phyloP scores from a whole-genome alignment of 2,888 invertebrate species.

The Scaptomyza tumidula region DNA sequence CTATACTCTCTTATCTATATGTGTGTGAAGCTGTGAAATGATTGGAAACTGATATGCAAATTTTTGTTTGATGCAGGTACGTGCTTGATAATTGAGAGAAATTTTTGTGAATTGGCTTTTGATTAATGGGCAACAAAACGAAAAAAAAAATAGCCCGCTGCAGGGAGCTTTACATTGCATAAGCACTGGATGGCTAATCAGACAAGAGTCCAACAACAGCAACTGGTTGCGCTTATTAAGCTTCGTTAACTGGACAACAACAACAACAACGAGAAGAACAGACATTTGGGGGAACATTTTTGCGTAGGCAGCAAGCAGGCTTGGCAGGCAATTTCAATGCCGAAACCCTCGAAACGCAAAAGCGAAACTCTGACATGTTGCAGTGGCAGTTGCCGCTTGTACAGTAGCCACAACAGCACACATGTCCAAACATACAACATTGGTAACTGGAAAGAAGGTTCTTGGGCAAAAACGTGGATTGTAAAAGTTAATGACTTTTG shows the following conservation, averaged over 20 bases:
- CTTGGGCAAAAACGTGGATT: constrained; percentile 9
- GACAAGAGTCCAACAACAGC: constrained; percentile 15
- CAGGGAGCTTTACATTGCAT: constrained; percentile 26
- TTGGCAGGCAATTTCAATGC: constrained; percentile 14
- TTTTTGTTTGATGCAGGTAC: constrained; percentile 15
- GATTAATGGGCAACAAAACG: constrained; percentile 47
- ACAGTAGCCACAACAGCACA: constrained; percentile 69
- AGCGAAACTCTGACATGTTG: constrained; percentile 3
- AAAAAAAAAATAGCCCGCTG: constrained; percentile 8
- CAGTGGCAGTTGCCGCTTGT: constrained; percentile 17
- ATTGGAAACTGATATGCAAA: constrained; percentile 70
- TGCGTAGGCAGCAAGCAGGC: constrained; percentile 51
- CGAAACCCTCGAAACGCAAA: constrained; percentile 12
- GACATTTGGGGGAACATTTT: constrained; percentile 18
- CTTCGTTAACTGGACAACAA: constrained; percentile 41
- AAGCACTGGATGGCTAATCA: constrained; percentile 32
- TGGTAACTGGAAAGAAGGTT: constrained; percentile 27
- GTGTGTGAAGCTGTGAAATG: constrained; percentile 66
- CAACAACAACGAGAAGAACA: constrained; percentile 9
- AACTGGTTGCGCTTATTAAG: constrained; percentile 41
- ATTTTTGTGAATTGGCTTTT: constrained; percentile 44
- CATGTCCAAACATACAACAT: constrained; percentile 54
- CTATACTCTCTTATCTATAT: constrained; percentile 20
- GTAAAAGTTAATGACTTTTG: constrained; percentile 66
- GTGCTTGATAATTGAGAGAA: constrained; percentile 47